These are phyloP conservation scores for Montipora efflorescens DNA, from an alignment of 64 coral and sea anemone species.

Conservation along the genomic window DNA sequence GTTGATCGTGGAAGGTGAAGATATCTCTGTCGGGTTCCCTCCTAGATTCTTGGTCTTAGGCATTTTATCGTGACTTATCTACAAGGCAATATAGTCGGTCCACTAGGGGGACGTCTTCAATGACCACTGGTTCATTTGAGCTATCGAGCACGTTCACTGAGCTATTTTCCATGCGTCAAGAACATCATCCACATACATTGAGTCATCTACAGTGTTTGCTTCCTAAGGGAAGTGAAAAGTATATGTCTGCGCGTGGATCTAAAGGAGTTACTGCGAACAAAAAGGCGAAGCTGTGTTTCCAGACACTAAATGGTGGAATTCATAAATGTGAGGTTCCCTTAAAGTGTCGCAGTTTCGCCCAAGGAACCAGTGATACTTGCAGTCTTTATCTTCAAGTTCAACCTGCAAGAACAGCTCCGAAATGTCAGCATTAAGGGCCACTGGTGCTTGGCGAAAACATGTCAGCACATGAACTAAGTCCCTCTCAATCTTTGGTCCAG, in stretches of 20 bases:
- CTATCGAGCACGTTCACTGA: constrained; percentile 26
- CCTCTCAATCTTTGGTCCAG: constrained; percentile 50
- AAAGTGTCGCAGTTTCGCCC: background rate
- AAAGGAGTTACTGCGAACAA: constrained; percentile 46
- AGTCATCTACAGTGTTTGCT: constrained; percentile 34
- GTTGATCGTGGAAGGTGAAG: constrained; percentile 32
- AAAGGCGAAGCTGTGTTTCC: constrained; percentile 59
- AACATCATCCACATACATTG: constrained; percentile 57
- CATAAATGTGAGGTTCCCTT: background rate
- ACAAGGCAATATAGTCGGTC: constrained; percentile 36
- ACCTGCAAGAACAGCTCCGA: background rate
- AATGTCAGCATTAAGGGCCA: constrained; percentile 73
- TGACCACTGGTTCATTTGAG: constrained; percentile 43
- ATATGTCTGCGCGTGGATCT: constrained; percentile 52
- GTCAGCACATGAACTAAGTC: constrained; percentile 53
- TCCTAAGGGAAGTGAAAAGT: constrained; percentile 36
- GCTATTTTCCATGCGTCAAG: constrained; percentile 36
- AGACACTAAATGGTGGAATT: constrained; percentile 12
- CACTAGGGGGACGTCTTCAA: constrained; percentile 40
- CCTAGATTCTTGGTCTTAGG: constrained; percentile 23
- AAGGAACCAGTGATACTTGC: background rate
- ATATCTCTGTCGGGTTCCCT: constrained; percentile 49
- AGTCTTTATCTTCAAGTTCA: too few species aligned
- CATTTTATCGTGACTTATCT: background rate
- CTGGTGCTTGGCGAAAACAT: constrained; percentile 48